Base-by-base conservation (phyloP, 2,797 vertebrate genomes). In the Sebastes taczanowskii region DNA sequence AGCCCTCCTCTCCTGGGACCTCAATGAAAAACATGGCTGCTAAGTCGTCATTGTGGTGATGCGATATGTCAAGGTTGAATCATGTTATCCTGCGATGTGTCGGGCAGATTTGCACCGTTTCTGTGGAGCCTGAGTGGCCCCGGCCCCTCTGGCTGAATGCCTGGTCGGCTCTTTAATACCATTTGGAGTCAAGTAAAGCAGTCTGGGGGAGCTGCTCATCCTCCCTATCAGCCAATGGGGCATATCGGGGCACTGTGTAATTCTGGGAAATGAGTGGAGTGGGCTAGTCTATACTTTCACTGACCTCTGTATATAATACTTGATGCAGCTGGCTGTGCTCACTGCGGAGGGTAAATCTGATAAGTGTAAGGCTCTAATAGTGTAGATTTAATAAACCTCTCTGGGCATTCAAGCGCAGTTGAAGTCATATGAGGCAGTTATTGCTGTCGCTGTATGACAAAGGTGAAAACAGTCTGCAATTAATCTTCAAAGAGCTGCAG, bases 111-210 rank as follows among this genome's bases (percentile, higher is more conserved):
- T 74, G 79, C 74, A 65, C 59, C 75, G 66, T 85, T 89, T 86
- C 80, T 77, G 34, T 79, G 75, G 69, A 63, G 78, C 70, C 61
- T 80, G 53, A 87, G 80, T 83, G 81, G 77, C 71, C 79, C 63
- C 2, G 30, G 80, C 29, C 70, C 73, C 66, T 72, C 84, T 92
- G 88, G 88, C 89, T 79, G 60, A 52, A 67, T 2, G 86, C 91
- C 90, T 64, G 1, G 70, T 29, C 2, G 11, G 71, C 77, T 86
- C 83, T 91, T 90, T 91, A 88, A 91, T 92, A 89, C 70, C 82
- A 83, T 91, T 91, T 89, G 75, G 77, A 92, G 84, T 87, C 52
- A 53, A 80, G 85, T 88, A 89, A 91, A 91, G 84, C 63, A 74
- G 85, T 87, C 86, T 85, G 85, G 83, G 83, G 77, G 82, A 90